Base-by-base conservation (phyloP, 2,888 invertebrate genomes). In the Mimachlamys varia region DNA sequence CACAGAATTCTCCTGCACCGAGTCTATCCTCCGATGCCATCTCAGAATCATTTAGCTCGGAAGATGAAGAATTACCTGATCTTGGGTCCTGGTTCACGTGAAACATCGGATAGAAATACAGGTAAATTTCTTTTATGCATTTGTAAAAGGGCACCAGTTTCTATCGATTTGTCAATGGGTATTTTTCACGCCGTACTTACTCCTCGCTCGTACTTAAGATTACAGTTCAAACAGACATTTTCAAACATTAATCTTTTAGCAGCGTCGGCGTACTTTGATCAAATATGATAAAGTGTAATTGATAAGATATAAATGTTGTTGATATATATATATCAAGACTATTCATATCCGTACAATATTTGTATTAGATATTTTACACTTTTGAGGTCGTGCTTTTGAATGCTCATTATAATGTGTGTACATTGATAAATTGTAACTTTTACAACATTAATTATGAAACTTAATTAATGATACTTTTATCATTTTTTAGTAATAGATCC, bases 1-100 rank as follows among this genome's bases (percentile, higher is more conserved):
- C 92, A 90, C 90, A 93, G 17, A 93, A 93, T 88, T 94, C 94
- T 7, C 94, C 94, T 49, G 93, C 94, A 15, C 92, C 93, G 13
- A 94, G 94, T 89, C 92, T 93, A 0, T 38, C 90, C 4, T 90
- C 92, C 22, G 92, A 92, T 22, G 90, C 90, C 44, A 55, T 92
- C 49, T 92, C 92, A 38, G 92, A 92, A 44, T 92, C 92, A 0
- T 90, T 92, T 19, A 92, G 91, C 49, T 92, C 92, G 33, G 92
- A 90, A 37, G 92, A 92, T 17, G 92, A 92, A 22, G 92, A 92
- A 33, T 50, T 92, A 27, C 89, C 91, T 7, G 92, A 92, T 53
- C 90, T 92, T 12, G 89, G 90, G 27, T 88, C 92, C 12, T 92
- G 89, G 89, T 92, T 92, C 55, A 89, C 90, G 33, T 90, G 89